Conservation (phyloP, 2,888 invertebrate species). For the Clivina fossor region DNA sequence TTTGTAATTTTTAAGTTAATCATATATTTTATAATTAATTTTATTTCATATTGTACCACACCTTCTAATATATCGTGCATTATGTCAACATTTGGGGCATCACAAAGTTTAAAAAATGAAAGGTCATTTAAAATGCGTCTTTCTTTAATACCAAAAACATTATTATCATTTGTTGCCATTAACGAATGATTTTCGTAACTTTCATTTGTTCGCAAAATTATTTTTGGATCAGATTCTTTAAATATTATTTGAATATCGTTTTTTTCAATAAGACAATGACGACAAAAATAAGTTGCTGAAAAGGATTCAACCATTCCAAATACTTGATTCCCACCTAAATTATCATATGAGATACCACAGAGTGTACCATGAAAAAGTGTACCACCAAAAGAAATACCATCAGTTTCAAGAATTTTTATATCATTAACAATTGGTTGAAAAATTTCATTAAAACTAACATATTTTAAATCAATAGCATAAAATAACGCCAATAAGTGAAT, state of each 20-base stretch:
- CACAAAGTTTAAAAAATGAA: slow-evolving; percentile 36
- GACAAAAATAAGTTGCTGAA: slow-evolving; percentile 36
- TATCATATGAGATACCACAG: slow-evolving; percentile 35
- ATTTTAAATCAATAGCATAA: slow-evolving; percentile 36
- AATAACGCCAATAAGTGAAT: slow-evolving; percentile 37
- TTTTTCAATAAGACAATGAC: slow-evolving; percentile 37
- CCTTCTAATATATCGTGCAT: slow-evolving; percentile 42
- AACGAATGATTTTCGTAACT: slow-evolving; percentile 19
- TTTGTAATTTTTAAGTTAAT: slow-evolving; percentile 13
- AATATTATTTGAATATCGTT: slow-evolving; percentile 24
- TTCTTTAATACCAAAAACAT: slow-evolving; percentile 35
- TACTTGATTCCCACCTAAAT: slow-evolving; percentile 35
- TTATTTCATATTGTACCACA: slow-evolving; percentile 34
- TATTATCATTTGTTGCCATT: neutral
- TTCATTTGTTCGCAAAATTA: slow-evolving; percentile 28
- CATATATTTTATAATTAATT: slow-evolving; percentile 25
- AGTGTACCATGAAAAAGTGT: slow-evolving; percentile 31
- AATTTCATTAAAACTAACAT: slow-evolving; percentile 31
- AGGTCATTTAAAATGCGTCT: slow-evolving; percentile 36
- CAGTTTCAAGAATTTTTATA: slow-evolving; percentile 36
- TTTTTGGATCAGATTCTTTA: slow-evolving; percentile 10
- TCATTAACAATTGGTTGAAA: slow-evolving; percentile 34
- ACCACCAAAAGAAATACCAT: slow-evolving; percentile 29
- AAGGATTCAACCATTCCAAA: slow-evolving; percentile 39
- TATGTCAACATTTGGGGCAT: slow-evolving; percentile 36